These are phyloP conservation scores for Chromoteleia sp. DNA, from an alignment of 2,888 invertebrate species.

Conservation along the genomic window DNA sequence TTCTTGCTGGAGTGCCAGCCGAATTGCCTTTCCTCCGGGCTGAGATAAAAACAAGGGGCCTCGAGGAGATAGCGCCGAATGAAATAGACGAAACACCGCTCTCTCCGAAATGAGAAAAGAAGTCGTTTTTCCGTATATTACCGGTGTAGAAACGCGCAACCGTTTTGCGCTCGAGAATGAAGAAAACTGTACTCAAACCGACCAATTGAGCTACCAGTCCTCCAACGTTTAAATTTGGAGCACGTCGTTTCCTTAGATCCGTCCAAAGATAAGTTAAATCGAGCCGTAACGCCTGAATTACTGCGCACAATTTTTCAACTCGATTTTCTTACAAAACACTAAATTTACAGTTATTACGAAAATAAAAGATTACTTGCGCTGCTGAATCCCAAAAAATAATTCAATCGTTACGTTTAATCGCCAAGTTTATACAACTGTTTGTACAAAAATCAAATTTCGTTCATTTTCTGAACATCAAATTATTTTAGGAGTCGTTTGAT, in stretches of 20 bases:
- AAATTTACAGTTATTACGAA: conserved; percentile 38
- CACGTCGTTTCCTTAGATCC: conserved; percentile 46
- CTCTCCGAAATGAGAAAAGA: conserved; percentile 58
- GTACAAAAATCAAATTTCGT: too few species aligned
- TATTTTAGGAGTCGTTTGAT: too few species aligned
- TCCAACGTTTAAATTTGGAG: conserved; percentile 63
- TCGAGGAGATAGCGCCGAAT: conserved; percentile 37
- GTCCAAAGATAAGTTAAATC: conserved; percentile 44
- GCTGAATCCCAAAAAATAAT: too few species aligned
- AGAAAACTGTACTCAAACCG: conserved; percentile 42
- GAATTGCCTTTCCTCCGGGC: conserved; percentile 56
- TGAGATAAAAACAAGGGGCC: conserved; percentile 51
- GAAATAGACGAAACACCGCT: conserved; percentile 65
- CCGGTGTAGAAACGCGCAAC: conserved; percentile 57
- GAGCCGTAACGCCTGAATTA: conserved; percentile 46
- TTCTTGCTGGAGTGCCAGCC: conserved; percentile 45
- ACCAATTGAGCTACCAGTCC: conserved; percentile 58
- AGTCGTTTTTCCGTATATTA: conserved; percentile 68
- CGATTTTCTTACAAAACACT: conserved; percentile 42
- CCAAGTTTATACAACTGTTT: too few species aligned
- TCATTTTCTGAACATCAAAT: too few species aligned
- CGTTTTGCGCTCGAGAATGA: conserved; percentile 51
- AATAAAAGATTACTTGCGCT: conserved; percentile 1
- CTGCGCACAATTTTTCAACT: conserved; percentile 47
- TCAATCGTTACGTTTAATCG: too few species aligned